These are phyloP conservation scores for Pipa parva DNA, from an alignment of 2,113 vertebrate species.

Conservation along the genomic window DNA sequence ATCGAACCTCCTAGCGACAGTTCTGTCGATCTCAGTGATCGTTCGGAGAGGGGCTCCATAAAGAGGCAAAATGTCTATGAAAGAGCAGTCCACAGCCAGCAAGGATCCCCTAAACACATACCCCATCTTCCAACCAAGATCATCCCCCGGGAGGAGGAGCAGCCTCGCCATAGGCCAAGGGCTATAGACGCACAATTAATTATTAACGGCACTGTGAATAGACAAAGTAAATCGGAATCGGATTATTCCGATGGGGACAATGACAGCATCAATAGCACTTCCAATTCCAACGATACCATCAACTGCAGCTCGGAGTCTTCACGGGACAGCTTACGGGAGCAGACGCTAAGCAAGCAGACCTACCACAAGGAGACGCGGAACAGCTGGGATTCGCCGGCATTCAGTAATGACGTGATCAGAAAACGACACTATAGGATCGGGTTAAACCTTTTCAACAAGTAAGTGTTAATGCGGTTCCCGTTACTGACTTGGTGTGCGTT, in stretches of 20 bases:
- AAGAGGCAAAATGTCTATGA: constrained; percentile 82
- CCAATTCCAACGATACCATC: constrained; percentile 96
- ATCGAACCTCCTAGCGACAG: constrained; percentile 95
- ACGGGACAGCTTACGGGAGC: constrained; percentile 88
- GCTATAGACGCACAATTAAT: constrained; percentile 85
- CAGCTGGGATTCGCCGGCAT: constrained; percentile 97
- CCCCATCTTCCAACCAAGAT: constrained; percentile 73
- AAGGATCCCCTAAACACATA: constrained; percentile 83
- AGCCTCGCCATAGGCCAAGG: constrained; percentile 67
- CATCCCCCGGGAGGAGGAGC: constrained; percentile 76
- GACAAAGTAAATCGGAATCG: constrained; percentile 93
- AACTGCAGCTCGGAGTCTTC: constrained; percentile 97
- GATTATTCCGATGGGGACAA: constrained; percentile 96
- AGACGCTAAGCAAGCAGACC: constrained; percentile 92
- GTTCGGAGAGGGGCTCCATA: constrained; percentile 81
- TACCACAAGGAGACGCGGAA: constrained; percentile 97
- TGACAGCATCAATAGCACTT: constrained; percentile 96
- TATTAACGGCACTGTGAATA: constrained; percentile 85
- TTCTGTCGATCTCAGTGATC: constrained; percentile 88
- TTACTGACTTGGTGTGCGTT: too few relatives aligned
- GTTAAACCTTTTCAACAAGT: constrained; percentile 98
- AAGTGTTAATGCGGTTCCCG: constrained; percentile 72
- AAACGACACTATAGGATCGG: constrained; percentile 95
- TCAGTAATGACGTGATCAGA: constrained; percentile 93
- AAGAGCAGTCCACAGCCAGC: constrained; percentile 68